These are phyloP conservation scores for Spodoptera frugiperda DNA, from an alignment of 1,140 invertebrate genomes.

Conservation along the genomic window DNA sequence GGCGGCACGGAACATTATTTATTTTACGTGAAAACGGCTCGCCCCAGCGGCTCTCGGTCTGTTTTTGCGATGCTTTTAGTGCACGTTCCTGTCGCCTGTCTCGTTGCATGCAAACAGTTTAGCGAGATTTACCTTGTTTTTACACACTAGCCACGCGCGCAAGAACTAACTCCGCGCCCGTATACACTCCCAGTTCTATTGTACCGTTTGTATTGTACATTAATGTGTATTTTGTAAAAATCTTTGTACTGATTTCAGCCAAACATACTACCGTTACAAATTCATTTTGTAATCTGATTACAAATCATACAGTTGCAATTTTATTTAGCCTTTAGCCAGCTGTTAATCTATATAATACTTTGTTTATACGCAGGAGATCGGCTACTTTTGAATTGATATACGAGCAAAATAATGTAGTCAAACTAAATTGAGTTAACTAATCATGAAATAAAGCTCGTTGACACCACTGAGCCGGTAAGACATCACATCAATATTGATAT, in stretches of 20 bases:
- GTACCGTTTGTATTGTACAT: background rate
- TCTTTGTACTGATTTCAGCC: background rate
- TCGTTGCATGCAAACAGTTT: slow-evolving; percentile 76
- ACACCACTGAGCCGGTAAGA: slow-evolving; percentile 7
- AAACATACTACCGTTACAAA: background rate
- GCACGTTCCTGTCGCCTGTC: slow-evolving; percentile 60
- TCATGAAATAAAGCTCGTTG: slow-evolving; percentile 8
- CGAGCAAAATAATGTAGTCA: slow-evolving; percentile 32
- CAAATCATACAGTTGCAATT: background rate
- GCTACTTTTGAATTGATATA: slow-evolving; percentile 14
- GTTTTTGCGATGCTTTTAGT: slow-evolving; percentile 74
- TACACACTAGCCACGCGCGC: slow-evolving; percentile 47
- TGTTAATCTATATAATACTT: slow-evolving; percentile 15
- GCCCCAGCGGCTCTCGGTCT: slow-evolving; percentile 51
- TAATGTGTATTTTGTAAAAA: slow-evolving; percentile 14
- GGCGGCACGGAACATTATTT: slow-evolving; percentile 78
- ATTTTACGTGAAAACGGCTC: slow-evolving; percentile 71
- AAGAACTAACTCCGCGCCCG: slow-evolving; percentile 26
- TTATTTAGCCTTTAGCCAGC: background rate
- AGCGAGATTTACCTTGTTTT: slow-evolving; percentile 67
- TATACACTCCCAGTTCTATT: background rate
- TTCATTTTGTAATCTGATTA: background rate
- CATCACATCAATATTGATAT: slow-evolving; percentile 33
- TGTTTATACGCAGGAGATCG: background rate
- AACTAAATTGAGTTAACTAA: slow-evolving; percentile 20